phyloP scores from a whole-genome alignment of 2,797 vertebrate genomes.

The Malacoctenus gilli region DNA sequence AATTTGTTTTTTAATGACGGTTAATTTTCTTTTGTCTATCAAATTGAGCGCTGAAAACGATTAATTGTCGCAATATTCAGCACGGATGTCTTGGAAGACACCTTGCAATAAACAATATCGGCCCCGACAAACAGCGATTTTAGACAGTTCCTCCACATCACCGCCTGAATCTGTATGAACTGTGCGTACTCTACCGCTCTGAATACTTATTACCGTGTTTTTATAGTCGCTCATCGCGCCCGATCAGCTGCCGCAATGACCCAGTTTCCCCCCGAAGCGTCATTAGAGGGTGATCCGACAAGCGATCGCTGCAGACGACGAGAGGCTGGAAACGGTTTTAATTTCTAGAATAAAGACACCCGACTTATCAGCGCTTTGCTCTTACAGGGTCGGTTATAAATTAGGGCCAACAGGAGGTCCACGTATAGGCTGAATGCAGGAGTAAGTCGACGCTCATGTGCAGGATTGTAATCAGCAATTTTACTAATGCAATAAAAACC shows the following conservation, averaged over 20 bases:
- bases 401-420: constrained; percentile 27
- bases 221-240: background rate
- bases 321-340: constrained; percentile 31
- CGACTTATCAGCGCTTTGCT: constrained; percentile 31
- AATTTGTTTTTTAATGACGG: no score
- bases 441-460: constrained; percentile 34
- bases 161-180: no score
- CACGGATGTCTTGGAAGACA: no score
- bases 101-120: no score
- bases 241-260: constrained; percentile 18
- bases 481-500: constrained; percentile 66
- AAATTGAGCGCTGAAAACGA: no score
- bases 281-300: constrained; percentile 39
- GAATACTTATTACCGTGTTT: no score
- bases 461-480: constrained; percentile 65
- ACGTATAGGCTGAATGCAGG: constrained; percentile 37
- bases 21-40: no score
- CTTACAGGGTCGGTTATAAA: constrained; percentile 25
- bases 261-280: constrained; percentile 32
- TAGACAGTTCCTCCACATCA: no score
- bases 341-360: constrained; percentile 45
- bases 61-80: no score
- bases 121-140: no score
- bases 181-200: no score
- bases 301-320: constrained; percentile 30